These are phyloP conservation scores for Pygathrix nemaeus DNA, from an alignment of 2,113 vertebrate species.

Conservation along the genomic window DNA sequence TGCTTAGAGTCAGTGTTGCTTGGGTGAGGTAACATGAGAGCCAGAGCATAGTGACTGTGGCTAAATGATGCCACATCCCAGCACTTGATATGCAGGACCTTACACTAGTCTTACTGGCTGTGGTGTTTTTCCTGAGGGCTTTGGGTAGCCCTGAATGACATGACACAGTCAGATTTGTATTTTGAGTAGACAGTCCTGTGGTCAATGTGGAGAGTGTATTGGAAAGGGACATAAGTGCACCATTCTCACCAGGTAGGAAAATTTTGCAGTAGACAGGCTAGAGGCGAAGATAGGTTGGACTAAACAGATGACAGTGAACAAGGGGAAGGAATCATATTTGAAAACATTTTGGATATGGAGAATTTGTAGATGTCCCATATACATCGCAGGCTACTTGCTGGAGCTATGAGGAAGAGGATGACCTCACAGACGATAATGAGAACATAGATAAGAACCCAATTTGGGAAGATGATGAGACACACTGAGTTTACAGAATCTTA, in stretches of 20 bases:
- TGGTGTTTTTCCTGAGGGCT: not conserved
- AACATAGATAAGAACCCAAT: not conserved
- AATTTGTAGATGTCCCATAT: not conserved
- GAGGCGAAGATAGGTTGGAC: not conserved
- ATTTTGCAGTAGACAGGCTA: not conserved
- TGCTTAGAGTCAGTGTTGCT: fast-evolving
- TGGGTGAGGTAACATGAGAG: not conserved
- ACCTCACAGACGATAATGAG: fast-evolving
- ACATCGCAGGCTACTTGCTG: not conserved
- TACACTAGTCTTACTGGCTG: fast-evolving
- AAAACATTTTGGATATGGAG: too few species aligned
- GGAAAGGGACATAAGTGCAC: fast-evolving
- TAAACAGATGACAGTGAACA: too few species aligned
- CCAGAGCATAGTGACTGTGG: not conserved
- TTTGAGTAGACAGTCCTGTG: not conserved
- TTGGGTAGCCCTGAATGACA: not conserved
- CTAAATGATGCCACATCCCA: fast-evolving
- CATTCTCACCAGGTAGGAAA: not conserved
- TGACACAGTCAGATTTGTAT: not conserved
- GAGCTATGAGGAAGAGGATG: not conserved
- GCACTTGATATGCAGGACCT: fast-evolving
- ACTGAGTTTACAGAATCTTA: not conserved
- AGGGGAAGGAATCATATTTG: fast-evolving
- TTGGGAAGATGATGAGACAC: not conserved
- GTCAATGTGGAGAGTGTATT: fast-evolving